A percentile compares a stretch with the other conserved stretches of the same genome.
Evolutionary conservation across 1,140 invertebrate species (phyloP).

Genomic region (Achroia grisella): DNA sequence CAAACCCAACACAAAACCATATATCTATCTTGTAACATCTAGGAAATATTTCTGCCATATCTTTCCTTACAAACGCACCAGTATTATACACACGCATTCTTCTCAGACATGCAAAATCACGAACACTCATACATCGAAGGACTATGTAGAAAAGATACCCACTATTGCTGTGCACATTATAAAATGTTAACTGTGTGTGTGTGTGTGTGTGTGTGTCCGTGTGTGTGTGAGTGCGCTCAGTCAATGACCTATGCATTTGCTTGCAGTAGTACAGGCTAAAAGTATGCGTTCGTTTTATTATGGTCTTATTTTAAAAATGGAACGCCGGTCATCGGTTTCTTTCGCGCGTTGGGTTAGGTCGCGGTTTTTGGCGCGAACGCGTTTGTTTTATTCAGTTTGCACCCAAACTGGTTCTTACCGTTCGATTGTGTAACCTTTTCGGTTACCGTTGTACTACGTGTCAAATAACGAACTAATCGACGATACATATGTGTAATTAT

Average conservation of each 20-base stretch:
- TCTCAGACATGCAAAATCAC: conserved; percentile 68
- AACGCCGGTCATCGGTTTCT: conserved; percentile 45
- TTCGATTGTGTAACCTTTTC: conserved; percentile 14
- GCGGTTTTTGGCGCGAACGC: conserved; percentile 28
- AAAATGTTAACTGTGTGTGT: not conserved
- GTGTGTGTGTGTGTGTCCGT: conserved; percentile 28
- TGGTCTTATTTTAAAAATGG: conserved; percentile 72
- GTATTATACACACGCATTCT: conserved; percentile 63
- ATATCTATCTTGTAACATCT: conserved; percentile 53
- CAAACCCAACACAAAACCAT: conserved; percentile 13
- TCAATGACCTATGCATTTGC: conserved; percentile 67
- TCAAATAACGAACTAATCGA: conserved; percentile 8
- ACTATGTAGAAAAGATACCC: conserved; percentile 36
- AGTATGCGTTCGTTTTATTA: conserved; percentile 71
- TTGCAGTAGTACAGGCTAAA: conserved; percentile 66
- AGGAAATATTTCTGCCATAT: conserved; percentile 72
- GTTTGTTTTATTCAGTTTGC: conserved; percentile 1
- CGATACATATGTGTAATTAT: too few species aligned
- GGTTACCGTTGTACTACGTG: conserved; percentile 6
- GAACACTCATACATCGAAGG: conserved; percentile 36
- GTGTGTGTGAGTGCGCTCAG: conserved; percentile 62
- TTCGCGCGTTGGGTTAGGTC: conserved; percentile 58
- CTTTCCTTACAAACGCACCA: conserved; percentile 51
- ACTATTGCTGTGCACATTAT: not conserved
- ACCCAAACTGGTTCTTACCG: conserved; percentile 8